phyloP scores from a whole-genome alignment of 2,113 vertebrate genomes.

The Myrmecophaga tridactyla region DNA sequence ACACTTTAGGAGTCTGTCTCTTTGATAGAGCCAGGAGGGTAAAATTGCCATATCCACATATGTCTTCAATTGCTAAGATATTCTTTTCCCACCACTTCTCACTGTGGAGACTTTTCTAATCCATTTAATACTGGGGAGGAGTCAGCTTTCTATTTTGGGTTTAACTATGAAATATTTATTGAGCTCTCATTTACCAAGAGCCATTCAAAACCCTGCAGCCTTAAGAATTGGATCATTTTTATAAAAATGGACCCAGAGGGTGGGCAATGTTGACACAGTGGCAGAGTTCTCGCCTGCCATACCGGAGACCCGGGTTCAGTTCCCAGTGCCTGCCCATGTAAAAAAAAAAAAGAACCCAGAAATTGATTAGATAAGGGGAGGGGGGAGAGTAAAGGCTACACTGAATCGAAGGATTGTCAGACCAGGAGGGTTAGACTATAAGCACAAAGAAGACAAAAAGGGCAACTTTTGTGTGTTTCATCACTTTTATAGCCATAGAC shows the following conservation, averaged over 20 bases:
- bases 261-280: too few species aligned
- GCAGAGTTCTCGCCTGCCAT: too few species aligned
- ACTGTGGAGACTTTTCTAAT: conserved; percentile 60
- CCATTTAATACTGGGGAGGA: conserved; percentile 62
- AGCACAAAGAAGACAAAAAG: background rate
- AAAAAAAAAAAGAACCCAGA: conserved; percentile 2
- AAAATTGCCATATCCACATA: conserved; percentile 36
- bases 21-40: conserved; percentile 21
- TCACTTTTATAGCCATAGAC: background rate
- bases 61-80: conserved; percentile 68
- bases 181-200: conserved; percentile 59
- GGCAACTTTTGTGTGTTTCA: background rate
- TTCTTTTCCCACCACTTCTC: conserved; percentile 61
- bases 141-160: conserved; percentile 68
- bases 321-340: too few species aligned
- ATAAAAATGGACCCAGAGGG: background rate
- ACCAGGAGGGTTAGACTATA: background rate
- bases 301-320: too few species aligned
- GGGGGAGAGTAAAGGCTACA: background rate
- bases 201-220: conserved; percentile 45
- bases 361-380: conserved; percentile 39
- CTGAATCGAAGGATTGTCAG: background rate
- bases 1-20: conserved; percentile 27
- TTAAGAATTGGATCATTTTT: conserved; percentile 39
- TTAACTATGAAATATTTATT: conserved; percentile 75